These are phyloP conservation scores for Porites evermanni DNA, from an alignment of 92 coral and sea anemone genomes.

Conservation along the genomic window DNA sequence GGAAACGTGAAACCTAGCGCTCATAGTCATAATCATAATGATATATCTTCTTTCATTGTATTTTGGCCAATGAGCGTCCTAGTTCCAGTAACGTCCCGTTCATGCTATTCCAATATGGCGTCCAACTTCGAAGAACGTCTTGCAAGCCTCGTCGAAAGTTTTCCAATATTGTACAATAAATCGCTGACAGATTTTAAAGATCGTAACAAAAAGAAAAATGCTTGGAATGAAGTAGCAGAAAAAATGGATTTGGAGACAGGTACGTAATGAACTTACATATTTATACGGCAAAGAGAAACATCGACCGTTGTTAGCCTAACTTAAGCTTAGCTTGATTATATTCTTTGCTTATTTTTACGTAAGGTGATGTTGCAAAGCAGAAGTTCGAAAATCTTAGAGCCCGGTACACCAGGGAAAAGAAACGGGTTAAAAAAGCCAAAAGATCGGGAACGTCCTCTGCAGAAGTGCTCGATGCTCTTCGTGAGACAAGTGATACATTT, in stretches of 20 bases:
- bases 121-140: neutral
- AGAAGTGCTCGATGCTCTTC: constrained; percentile 6
- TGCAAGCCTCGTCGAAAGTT: constrained; percentile 6
- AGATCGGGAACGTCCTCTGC: constrained; percentile 10
- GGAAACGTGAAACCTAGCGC: constrained; percentile 5
- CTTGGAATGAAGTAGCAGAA: constrained; percentile 11
- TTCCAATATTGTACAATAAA: neutral
- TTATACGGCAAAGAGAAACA: constrained; percentile 7
- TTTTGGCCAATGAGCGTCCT: constrained; percentile 8
- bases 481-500: constrained; percentile 19
- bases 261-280: constrained; percentile 4
- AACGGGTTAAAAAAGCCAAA: constrained; percentile 11
- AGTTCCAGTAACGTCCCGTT: neutral
- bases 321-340: constrained; percentile 17
- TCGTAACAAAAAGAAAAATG: neutral
- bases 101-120: constrained; percentile 4
- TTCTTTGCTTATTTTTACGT: constrained; percentile 17
- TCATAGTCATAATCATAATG: too few species aligned
- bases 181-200: constrained; percentile 14
- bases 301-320: constrained; percentile 16
- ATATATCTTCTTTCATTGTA: neutral
- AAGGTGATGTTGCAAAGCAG: constrained; percentile 31
- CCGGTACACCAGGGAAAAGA: constrained; percentile 15
- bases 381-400: constrained; percentile 16
- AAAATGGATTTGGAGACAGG: constrained; percentile 17